These are phyloP conservation scores for Brachyopa scutellaris DNA, from an alignment of 2,888 invertebrate species.

Conservation along the genomic window DNA sequence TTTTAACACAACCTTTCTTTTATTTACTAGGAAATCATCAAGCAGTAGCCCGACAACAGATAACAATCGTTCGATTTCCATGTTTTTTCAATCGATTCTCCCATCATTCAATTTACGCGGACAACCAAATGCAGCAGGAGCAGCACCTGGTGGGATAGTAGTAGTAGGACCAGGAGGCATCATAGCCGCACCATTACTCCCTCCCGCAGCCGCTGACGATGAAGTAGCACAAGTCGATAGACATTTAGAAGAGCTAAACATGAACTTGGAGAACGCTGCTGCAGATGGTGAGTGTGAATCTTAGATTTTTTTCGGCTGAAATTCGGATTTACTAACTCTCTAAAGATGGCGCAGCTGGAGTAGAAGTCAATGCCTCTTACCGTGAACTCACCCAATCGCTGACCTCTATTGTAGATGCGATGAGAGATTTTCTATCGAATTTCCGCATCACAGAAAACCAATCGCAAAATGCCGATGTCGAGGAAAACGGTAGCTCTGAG, in stretches of 20 bases:
- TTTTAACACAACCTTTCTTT: slow-evolving; percentile 2
- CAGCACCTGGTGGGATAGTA: slow-evolving; percentile 69
- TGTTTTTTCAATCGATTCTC: slow-evolving; percentile 88
- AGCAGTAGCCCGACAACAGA: slow-evolving; percentile 77
- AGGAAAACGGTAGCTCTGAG: slow-evolving; percentile 83
- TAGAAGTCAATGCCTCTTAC: slow-evolving; percentile 79
- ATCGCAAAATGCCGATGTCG: slow-evolving; percentile 80
- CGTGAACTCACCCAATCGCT: slow-evolving; percentile 85
- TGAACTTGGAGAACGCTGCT: slow-evolving; percentile 76
- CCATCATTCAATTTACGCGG: slow-evolving; percentile 84
- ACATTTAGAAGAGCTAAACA: slow-evolving; percentile 75
- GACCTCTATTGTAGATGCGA: slow-evolving; percentile 87
- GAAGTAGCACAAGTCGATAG: slow-evolving; percentile 76
- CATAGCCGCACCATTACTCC: slow-evolving; percentile 40
- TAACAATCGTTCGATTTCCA: slow-evolving; percentile 81
- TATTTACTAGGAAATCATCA: slow-evolving; percentile 77
- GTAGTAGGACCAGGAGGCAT: slow-evolving; percentile 64
- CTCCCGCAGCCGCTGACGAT: slow-evolving; percentile 63
- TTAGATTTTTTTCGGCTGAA: not conserved
- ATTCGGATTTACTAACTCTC: slow-evolving; percentile 10
- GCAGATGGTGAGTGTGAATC: slow-evolving; percentile 73
- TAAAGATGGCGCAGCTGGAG: slow-evolving; percentile 78
- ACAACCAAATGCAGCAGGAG: slow-evolving; percentile 69
- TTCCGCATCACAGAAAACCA: slow-evolving; percentile 85
- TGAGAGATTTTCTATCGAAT: slow-evolving; percentile 87